Percentiles rank a stretch among this genome's conserved stretches.
These are phyloP conservation scores for Nycticebus coucang DNA, from an alignment of 2,113 vertebrate species.

Conservation along the genomic window DNA sequence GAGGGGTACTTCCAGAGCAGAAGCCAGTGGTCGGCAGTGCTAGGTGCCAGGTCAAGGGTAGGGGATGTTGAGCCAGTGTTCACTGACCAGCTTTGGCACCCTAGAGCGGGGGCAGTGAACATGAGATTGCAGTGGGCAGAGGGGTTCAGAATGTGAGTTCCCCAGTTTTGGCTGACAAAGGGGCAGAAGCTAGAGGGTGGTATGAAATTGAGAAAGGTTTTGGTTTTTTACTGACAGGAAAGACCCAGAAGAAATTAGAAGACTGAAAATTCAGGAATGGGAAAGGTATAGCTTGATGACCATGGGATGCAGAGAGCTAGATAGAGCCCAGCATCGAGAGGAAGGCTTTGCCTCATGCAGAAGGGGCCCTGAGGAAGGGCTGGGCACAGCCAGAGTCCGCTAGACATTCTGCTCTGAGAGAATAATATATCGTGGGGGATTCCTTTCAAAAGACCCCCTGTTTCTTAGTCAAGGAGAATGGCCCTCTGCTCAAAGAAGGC, in stretches of 20 bases:
- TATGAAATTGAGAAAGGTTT: background rate
- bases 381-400: too few relatives aligned
- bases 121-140: background rate
- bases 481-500: background rate
- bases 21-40: background rate
- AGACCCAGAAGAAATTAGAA: background rate
- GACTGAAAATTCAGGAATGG: background rate
- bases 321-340: background rate
- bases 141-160: background rate
- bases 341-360: background rate
- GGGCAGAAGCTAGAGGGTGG: background rate
- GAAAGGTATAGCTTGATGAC: too few relatives aligned
- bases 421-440: background rate
- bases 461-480: background rate
- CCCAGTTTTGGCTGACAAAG: too few relatives aligned
- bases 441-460: background rate
- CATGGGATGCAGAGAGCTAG: too few relatives aligned
- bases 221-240: background rate
- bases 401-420: background rate
- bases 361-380: background rate
- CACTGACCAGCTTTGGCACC: background rate
- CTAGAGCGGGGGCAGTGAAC: accelerated
- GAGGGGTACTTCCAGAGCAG: background rate
- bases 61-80: background rate
- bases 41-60: background rate